Evolutionary conservation across 1,140 invertebrate species (phyloP).

Genomic region (Metopolophium dirhodum): DNA sequence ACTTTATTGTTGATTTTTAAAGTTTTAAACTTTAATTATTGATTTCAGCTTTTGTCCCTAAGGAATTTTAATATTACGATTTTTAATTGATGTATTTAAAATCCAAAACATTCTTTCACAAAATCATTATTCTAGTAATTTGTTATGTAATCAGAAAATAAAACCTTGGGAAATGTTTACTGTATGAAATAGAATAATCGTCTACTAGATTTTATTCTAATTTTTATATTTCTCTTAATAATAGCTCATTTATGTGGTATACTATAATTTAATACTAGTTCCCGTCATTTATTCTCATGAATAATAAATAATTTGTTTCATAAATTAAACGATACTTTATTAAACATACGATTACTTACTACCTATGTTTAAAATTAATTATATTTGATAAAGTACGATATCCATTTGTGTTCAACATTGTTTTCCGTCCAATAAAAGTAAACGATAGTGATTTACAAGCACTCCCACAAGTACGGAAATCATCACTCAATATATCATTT

Average conservation of each 20-base stretch:
- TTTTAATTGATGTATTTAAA: neutral
- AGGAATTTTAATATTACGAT: neutral
- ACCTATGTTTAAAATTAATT: neutral
- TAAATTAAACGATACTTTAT: slow-evolving; percentile 16
- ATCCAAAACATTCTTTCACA: neutral
- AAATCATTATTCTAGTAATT: neutral
- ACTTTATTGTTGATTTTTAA: neutral
- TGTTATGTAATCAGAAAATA: neutral
- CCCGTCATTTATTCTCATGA: neutral
- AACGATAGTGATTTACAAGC: neutral
- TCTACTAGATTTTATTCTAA: neutral
- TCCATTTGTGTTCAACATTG: neutral
- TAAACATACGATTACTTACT: neutral
- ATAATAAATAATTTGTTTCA: neutral
- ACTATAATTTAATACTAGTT: neutral
- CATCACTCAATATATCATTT: neutral
- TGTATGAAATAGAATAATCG: neutral
- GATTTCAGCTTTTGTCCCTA: neutral
- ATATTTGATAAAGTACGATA: neutral
- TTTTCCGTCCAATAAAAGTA: neutral
- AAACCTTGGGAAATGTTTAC: neutral
- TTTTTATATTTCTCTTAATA: neutral
- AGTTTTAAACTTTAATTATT: neutral
- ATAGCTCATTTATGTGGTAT: neutral
- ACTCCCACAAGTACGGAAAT: slow-evolving; percentile 28